Conservation (phyloP, 2,797 vertebrate species). For the Echeneis naucrates region DNA sequence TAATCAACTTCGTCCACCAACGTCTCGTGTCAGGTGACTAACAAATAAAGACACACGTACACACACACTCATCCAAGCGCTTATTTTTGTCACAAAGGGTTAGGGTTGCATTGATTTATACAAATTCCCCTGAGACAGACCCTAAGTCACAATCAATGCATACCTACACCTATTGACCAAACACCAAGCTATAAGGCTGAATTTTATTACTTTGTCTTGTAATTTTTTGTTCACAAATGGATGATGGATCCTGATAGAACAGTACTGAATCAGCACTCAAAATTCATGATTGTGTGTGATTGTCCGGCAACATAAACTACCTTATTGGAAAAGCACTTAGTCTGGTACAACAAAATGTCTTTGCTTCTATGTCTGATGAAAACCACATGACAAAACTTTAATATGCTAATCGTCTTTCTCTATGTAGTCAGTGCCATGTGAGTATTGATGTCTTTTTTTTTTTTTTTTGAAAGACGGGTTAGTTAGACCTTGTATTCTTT, state of each 20-base stretch:
- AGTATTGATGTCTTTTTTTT: not conserved
- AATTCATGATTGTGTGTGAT: too few relatives aligned
- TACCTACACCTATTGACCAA: not conserved
- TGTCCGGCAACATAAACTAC: not conserved
- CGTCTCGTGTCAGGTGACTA: constrained; percentile 63
- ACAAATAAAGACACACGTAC: constrained; percentile 38
- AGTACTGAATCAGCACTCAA: too few relatives aligned
- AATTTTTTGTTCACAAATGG: not conserved
- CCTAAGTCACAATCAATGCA: not conserved
- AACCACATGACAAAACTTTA: not conserved
- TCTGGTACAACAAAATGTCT: not conserved
- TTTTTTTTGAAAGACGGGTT: not conserved
- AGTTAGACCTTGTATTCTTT: not conserved
- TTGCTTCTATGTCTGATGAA: not conserved
- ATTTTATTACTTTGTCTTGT: constrained; percentile 5
- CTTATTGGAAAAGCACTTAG: not conserved
- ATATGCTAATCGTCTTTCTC: not conserved
- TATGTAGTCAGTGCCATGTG: not conserved
- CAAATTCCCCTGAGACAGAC: not conserved
- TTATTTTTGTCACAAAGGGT: constrained; percentile 42
- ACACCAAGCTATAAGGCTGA: constrained; percentile 11
- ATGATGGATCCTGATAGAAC: not conserved
- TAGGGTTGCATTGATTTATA: constrained; percentile 36
- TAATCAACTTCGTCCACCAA: constrained; percentile 65
- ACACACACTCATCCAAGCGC: constrained; percentile 18